Evolutionary conservation across 1,140 invertebrate genomes (phyloP).

Genomic region (Platyscapa corneri): DNA sequence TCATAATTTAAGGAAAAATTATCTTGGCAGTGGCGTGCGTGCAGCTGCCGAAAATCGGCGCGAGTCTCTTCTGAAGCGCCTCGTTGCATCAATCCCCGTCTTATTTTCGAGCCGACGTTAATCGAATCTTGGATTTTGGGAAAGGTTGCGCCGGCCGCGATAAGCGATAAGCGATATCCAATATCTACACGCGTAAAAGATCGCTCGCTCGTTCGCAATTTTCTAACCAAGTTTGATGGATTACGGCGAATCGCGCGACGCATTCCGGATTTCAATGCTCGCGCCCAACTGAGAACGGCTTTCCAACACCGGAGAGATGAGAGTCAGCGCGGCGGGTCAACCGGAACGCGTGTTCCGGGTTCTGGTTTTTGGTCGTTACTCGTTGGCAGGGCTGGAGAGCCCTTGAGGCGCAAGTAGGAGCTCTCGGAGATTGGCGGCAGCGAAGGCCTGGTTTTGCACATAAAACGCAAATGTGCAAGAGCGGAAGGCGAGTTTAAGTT

Average conservation of each 20-base stretch:
- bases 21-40: not conserved
- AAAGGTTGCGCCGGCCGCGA: too few relatives aligned
- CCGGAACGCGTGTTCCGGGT: constrained; percentile 7
- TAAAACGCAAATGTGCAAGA: constrained; percentile 45
- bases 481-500: not conserved
- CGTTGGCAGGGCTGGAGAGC: not conserved
- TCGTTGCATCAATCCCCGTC: not conserved
- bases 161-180: too few relatives aligned
- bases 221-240: too few relatives aligned
- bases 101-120: not conserved
- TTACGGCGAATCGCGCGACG: too few relatives aligned
- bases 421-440: not conserved
- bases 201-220: too few relatives aligned
- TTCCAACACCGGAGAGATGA: not conserved
- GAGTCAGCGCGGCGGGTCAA: not conserved
- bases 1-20: constrained; percentile 12
- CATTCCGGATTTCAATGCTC: too few relatives aligned
- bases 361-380: not conserved
- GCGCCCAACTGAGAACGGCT: not conserved
- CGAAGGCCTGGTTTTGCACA: not conserved
- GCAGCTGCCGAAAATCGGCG: too few relatives aligned
- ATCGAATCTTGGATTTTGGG: not conserved
- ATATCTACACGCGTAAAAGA: too few relatives aligned
- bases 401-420: constrained; percentile 7
- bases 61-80: too few relatives aligned